Conservation (phyloP, 2,797 vertebrate genomes). For the Margarornis squamiger region DNA sequence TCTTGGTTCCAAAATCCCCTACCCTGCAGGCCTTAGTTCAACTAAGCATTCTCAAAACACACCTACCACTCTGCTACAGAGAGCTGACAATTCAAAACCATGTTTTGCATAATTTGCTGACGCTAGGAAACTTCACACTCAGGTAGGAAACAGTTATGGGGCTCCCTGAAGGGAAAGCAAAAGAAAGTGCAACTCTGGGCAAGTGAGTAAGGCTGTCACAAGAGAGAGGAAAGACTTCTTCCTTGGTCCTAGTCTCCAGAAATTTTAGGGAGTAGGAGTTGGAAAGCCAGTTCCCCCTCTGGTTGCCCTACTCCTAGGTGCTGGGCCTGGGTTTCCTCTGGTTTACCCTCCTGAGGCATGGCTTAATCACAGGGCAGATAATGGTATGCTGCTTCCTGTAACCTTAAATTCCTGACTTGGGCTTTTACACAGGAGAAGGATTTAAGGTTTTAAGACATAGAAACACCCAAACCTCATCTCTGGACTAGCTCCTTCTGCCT, state of each 20-base stretch:
- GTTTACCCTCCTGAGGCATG: background rate
- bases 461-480: background rate
- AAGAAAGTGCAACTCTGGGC: background rate
- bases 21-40: background rate
- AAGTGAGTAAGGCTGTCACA: background rate
- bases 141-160: background rate
- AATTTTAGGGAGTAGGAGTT: background rate
- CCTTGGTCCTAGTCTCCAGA: background rate
- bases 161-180: background rate
- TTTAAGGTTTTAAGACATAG: background rate
- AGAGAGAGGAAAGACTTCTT: background rate
- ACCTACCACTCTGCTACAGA: background rate
- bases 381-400: background rate
- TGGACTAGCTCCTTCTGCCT: background rate
- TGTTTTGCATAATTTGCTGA: background rate
- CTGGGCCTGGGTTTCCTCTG: background rate
- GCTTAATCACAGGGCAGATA: background rate
- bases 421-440: background rate
- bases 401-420: background rate
- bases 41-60: background rate
- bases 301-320: background rate
- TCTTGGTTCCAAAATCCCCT: background rate
- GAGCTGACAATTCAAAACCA: background rate
- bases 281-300: background rate
- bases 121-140: background rate